phyloP scores from a whole-genome alignment of 1,140 invertebrate species.

The Macrostomum lignano region DNA sequence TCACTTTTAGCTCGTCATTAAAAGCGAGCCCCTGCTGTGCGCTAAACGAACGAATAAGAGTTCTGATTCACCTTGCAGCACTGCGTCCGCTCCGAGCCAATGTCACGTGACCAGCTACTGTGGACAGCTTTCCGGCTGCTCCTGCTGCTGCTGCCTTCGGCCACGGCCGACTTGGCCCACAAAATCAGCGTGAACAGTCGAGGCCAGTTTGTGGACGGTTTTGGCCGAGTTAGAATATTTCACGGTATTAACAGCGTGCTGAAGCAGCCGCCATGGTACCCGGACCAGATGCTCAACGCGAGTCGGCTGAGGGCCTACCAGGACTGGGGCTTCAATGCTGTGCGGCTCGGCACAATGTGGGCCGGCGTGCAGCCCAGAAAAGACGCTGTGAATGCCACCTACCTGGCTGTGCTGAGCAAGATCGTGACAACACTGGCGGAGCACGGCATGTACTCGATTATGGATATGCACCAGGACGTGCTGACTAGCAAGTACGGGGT shows the following conservation, averaged over 20 bases:
- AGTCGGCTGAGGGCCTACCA: conserved; percentile 8
- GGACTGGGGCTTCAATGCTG: conserved; percentile 12
- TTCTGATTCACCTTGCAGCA: too few relatives aligned
- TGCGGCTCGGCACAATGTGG: conserved; percentile 13
- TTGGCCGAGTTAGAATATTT: conserved; percentile 10
- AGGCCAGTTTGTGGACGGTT: conserved; percentile 9
- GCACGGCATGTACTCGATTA: conserved; percentile 11
- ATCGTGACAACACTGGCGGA: conserved; percentile 10
- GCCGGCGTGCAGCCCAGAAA: conserved; percentile 9
- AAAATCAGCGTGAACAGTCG: too few relatives aligned
- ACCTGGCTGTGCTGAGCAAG: conserved; percentile 9
- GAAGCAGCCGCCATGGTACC: conserved; percentile 11
- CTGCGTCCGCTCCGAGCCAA: too few relatives aligned
- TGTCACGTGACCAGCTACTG: too few relatives aligned
- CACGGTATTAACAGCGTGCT: conserved; percentile 12
- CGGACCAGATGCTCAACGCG: conserved; percentile 9
- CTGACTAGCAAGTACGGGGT: conserved; percentile 9
- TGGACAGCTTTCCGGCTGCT: too few relatives aligned
- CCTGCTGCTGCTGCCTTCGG: too few relatives aligned
- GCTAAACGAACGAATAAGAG: too few relatives aligned
- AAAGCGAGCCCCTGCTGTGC: too few relatives aligned
- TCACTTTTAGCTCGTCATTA: too few relatives aligned
- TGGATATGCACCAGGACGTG: conserved; percentile 14
- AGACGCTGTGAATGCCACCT: conserved; percentile 10
- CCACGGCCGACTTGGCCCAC: too few relatives aligned